Evolutionary conservation across 2,888 invertebrate genomes (phyloP).

Genomic region (Calameuta idolon): DNA sequence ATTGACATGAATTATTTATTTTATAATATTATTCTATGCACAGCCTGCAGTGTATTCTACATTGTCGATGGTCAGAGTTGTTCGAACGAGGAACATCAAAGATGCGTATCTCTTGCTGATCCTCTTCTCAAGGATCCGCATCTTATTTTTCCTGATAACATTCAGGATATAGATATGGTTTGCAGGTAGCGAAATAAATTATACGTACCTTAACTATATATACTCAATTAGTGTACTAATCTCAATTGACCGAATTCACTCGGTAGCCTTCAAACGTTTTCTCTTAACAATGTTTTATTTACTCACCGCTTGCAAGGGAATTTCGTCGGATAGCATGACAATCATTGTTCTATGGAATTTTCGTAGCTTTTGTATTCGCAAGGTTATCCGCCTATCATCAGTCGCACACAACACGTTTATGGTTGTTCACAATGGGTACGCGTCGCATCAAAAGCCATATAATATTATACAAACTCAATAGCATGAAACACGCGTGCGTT

Average conservation of each 20-base stretch:
- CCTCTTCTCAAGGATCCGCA: conserved; percentile 73
- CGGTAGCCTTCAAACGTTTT: not conserved
- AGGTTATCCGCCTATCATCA: conserved; percentile 5
- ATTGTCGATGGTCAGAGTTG: conserved; percentile 51
- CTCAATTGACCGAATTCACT: not conserved
- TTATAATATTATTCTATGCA: not conserved
- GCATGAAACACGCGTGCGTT: not conserved
- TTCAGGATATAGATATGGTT: conserved; percentile 72
- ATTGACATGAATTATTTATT: conserved; percentile 13
- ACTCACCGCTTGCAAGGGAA: not conserved
- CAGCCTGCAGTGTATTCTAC: not conserved
- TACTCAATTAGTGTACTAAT: not conserved
- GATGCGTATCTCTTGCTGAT: conserved; percentile 72
- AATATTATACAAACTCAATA: not conserved
- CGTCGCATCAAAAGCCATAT: not conserved
- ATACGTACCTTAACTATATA: conserved; percentile 14
- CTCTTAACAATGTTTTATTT: not conserved
- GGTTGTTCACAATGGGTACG: not conserved
- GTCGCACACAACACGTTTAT: not conserved
- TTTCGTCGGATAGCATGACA: not conserved
- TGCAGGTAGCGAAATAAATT: conserved; percentile 66
- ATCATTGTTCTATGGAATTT: conserved; percentile 9
- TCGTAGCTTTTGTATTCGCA: conserved; percentile 7
- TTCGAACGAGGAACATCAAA: conserved; percentile 68
- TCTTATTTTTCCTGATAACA: conserved; percentile 74